These are phyloP conservation scores for Onychomys arenicola DNA, from an alignment of 2,797 vertebrate species.

Conservation along the genomic window DNA sequence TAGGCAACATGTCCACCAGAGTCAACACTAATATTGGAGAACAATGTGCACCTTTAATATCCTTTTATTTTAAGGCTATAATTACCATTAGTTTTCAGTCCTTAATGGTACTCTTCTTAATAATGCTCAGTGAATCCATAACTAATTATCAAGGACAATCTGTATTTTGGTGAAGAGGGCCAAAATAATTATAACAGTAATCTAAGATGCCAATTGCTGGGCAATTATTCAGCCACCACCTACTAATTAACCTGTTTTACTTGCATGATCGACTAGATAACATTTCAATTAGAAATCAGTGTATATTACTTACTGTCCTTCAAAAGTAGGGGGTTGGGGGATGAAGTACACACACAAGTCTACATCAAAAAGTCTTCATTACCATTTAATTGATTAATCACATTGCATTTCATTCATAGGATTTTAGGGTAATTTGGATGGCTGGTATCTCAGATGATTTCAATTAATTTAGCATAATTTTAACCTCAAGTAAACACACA, in stretches of 20 bases:
- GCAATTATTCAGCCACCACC: conserved; percentile 74
- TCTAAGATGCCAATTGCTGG: conserved; percentile 75
- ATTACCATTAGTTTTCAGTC: conserved; percentile 51
- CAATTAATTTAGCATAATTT: conserved; percentile 60
- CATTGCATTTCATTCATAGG: conserved; percentile 36
- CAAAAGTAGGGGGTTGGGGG: not conserved
- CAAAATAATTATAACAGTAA: conserved; percentile 81
- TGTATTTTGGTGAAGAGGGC: conserved; percentile 70
- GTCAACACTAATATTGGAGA: not conserved
- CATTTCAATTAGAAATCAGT: conserved; percentile 72
- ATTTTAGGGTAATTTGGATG: not conserved
- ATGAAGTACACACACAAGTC: not conserved
- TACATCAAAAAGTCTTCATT: conserved; percentile 9
- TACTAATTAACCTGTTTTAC: conserved; percentile 77
- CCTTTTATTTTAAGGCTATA: conserved; percentile 44
- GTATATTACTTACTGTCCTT: conserved; percentile 63
- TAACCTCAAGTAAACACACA: conserved; percentile 19
- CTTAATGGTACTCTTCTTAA: conserved; percentile 15
- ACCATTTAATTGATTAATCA: conserved; percentile 67
- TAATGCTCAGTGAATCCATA: conserved; percentile 67
- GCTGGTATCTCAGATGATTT: conserved; percentile 28
- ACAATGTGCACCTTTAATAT: not conserved
- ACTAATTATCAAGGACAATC: conserved; percentile 74
- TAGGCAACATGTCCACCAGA: not conserved
- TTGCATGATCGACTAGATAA: conserved; percentile 66